Conservation (phyloP, 2,888 invertebrate genomes). For the Orthosia gracilis region DNA sequence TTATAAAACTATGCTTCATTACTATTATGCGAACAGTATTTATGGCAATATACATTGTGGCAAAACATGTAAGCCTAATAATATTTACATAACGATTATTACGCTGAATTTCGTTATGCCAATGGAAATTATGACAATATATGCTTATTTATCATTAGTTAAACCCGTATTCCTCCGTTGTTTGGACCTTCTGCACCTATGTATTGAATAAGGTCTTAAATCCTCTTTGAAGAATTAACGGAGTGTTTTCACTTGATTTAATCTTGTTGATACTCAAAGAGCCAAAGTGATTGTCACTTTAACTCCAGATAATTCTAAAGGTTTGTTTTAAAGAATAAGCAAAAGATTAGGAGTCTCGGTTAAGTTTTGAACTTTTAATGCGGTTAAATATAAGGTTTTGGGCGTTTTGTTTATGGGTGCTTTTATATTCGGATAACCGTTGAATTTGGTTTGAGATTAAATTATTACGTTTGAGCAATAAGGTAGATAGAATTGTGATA, state of each 20-base stretch:
- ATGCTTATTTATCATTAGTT: too few species aligned
- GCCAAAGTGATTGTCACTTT: constrained; percentile 25
- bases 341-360: constrained; percentile 1
- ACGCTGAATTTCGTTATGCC: too few species aligned
- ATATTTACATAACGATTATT: too few species aligned
- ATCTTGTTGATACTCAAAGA: constrained; percentile 24
- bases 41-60: too few species aligned
- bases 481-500: too few species aligned
- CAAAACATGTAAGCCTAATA: too few species aligned
- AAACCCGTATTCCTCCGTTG: neutral
- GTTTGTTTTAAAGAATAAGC: neutral
- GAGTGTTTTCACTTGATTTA: constrained; percentile 33
- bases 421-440: neutral
- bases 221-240: constrained; percentile 37
- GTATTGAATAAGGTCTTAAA: constrained; percentile 1
- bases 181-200: neutral
- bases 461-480: neutral
- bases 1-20: too few species aligned
- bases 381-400: neutral
- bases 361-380: constrained; percentile 6
- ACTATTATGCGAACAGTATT: too few species aligned
- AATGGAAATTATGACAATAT: too few species aligned
- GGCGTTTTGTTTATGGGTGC: neutral
- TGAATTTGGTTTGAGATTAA: neutral
- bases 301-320: constrained; percentile 9